Conservation (phyloP, 2,113 vertebrate genomes). For the Hypanus sabinus region DNA sequence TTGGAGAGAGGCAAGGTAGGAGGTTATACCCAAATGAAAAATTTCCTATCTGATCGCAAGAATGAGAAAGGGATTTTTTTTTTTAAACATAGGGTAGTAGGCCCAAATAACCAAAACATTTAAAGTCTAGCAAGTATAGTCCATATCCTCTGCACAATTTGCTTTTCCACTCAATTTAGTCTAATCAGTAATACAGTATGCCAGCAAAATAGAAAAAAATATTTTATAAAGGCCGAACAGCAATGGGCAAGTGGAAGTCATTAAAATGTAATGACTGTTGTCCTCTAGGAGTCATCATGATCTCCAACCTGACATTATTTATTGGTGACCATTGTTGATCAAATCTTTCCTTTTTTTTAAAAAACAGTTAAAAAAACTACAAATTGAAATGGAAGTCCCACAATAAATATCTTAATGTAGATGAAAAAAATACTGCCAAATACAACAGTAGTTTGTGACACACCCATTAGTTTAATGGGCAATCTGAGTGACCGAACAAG, state of each 20-base stretch:
- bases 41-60: background rate
- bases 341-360: no score
- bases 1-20: background rate
- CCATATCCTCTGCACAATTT: no score
- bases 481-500: background rate
- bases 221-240: background rate
- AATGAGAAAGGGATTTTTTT: background rate
- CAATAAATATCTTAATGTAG: background rate
- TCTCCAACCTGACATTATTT: background rate
- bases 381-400: background rate
- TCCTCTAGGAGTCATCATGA: background rate
- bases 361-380: background rate
- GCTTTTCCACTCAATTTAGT: no score
- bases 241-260: background rate
- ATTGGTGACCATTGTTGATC: background rate
- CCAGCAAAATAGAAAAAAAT: background rate
- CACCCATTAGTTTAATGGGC: background rate
- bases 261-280: background rate
- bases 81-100: background rate
- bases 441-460: background rate
- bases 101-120: background rate
- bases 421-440: background rate
- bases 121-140: no score
- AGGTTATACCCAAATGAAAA: background rate
- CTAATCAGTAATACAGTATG: background rate